These are phyloP conservation scores for Spodoptera litura DNA, from an alignment of 1,140 invertebrate species.

Conservation along the genomic window DNA sequence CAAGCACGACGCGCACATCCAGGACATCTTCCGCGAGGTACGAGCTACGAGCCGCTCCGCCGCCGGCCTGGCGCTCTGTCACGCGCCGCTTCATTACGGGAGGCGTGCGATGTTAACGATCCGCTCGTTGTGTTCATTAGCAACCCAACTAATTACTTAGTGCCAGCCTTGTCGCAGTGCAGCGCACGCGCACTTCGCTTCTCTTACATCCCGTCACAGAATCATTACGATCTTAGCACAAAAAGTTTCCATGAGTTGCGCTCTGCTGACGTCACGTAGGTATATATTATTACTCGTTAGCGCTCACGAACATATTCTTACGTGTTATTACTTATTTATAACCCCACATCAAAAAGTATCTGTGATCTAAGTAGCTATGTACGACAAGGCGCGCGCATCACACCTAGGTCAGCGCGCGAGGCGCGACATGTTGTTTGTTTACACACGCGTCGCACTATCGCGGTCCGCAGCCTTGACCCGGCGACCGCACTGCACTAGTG, in stretches of 20 bases:
- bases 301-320: constrained; percentile 8
- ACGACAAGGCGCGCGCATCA: not conserved
- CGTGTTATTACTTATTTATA: constrained; percentile 3
- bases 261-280: constrained; percentile 19
- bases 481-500: not conserved
- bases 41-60: not conserved
- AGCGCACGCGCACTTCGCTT: not conserved
- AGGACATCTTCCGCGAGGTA: constrained; percentile 65
- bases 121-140: constrained; percentile 56
- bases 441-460: constrained; percentile 12
- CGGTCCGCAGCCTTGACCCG: constrained; percentile 15
- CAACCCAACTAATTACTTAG: constrained; percentile 36
- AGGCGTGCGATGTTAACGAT: constrained; percentile 44
- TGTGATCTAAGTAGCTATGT: not conserved
- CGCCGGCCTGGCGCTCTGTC: not conserved
- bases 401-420: not conserved
- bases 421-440: not conserved
- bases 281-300: constrained; percentile 22
- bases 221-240: constrained; percentile 14
- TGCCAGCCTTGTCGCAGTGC: constrained; percentile 5
- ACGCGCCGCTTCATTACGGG: constrained; percentile 40
- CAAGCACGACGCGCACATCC: constrained; percentile 14
- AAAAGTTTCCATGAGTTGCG: not conserved
- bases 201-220: not conserved
- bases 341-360: constrained; percentile 5